A percentile compares a stretch with the other conserved stretches of the same genome.
Conservation (phyloP, 2,888 invertebrate genomes). For the Noctua pronuba region DNA sequence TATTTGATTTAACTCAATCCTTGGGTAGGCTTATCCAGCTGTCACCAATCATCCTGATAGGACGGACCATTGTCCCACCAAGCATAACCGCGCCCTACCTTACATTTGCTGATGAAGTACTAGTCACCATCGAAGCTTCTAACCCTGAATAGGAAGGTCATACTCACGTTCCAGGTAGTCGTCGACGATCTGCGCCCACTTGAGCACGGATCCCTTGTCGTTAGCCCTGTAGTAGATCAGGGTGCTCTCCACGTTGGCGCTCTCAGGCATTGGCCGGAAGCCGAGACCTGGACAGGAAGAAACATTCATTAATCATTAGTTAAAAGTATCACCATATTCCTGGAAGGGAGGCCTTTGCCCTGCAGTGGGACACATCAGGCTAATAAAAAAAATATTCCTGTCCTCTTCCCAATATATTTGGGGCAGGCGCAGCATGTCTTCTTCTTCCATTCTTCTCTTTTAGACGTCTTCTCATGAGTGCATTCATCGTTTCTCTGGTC, state of each 20-base stretch:
- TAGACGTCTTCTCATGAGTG: too few species aligned
- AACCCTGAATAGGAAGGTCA: background rate
- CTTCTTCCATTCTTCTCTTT: too few species aligned
- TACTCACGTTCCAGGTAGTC: slow-evolving; percentile 94
- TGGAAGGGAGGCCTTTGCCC: too few species aligned
- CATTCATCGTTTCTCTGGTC: background rate
- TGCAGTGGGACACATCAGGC: too few species aligned
- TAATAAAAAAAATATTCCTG: too few species aligned
- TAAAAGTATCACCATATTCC: background rate
- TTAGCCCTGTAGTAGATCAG: slow-evolving; percentile 97
- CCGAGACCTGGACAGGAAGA: slow-evolving; percentile 94
- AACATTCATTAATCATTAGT: background rate
- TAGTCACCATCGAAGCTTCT: too few species aligned
- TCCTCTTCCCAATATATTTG: background rate
- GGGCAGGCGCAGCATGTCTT: background rate
- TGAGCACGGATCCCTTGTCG: slow-evolving; percentile 94
- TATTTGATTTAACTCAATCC: background rate
- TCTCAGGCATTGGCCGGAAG: slow-evolving; percentile 98
- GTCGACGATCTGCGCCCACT: slow-evolving; percentile 95
- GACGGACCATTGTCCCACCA: background rate
- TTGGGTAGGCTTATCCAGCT: background rate
- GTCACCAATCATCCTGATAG: too few species aligned
- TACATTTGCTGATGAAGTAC: background rate
- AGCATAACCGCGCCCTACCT: background rate
- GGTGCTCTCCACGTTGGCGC: slow-evolving; percentile 96